These are phyloP conservation scores for Craseonycteris thonglongyai DNA, from an alignment of 2,113 vertebrate genomes.

Conservation along the genomic window DNA sequence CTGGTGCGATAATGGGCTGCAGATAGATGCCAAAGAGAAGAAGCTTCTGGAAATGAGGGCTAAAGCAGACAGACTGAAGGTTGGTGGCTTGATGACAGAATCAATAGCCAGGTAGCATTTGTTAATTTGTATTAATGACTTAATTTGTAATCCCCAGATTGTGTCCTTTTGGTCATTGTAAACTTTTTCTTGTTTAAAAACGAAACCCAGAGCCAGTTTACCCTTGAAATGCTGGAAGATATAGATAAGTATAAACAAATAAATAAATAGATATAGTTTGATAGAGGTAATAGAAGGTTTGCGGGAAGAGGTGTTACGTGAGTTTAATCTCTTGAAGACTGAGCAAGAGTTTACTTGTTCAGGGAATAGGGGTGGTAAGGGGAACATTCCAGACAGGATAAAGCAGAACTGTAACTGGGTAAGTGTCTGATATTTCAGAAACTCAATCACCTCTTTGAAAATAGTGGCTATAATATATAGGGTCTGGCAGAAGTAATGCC, in stretches of 20 bases:
- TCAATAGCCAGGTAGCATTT: neutral
- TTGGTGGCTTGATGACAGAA: constrained; percentile 71
- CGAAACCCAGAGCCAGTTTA: neutral
- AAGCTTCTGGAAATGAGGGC: constrained; percentile 88
- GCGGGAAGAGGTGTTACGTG: neutral
- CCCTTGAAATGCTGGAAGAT: neutral
- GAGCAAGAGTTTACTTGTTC: neutral
- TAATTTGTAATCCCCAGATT: neutral
- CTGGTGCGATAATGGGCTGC: constrained; percentile 94
- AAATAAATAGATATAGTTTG: neutral
- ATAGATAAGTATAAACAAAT: neutral
- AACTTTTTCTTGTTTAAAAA: constrained; percentile 3
- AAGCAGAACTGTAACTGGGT: neutral
- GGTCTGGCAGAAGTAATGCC: no score
- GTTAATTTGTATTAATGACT: neutral
- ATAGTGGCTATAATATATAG: neutral
- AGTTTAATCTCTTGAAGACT: neutral
- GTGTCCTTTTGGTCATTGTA: neutral
- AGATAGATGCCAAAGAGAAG: constrained; percentile 84
- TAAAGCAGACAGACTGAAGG: constrained; percentile 90
- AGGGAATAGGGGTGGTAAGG: neutral
- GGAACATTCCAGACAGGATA: neutral
- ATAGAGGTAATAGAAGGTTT: neutral
- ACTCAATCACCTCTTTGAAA: neutral
- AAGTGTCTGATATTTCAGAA: neutral